Conservation (phyloP, 2,888 invertebrate species). For the Sympetrum striolatum region DNA sequence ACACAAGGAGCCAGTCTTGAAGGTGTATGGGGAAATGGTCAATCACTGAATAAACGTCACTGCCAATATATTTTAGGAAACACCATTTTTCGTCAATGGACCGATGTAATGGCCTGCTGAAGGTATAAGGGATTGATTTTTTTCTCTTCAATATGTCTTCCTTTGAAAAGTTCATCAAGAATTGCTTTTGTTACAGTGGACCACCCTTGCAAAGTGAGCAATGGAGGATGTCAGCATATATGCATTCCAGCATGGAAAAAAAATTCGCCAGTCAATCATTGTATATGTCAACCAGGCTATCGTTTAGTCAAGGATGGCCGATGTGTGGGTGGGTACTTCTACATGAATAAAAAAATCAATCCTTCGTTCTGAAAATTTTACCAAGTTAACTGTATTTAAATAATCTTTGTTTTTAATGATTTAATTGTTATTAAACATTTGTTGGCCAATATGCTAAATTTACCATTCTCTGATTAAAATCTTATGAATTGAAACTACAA, state of each 20-base stretch:
- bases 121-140: too few species aligned
- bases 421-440: background rate
- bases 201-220: constrained; percentile 72
- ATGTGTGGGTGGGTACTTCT: constrained; percentile 66
- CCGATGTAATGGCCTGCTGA: too few species aligned
- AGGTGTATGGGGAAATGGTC: too few species aligned
- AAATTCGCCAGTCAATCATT: constrained; percentile 65
- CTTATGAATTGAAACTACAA: too few species aligned
- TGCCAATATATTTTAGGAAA: too few species aligned
- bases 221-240: constrained; percentile 78
- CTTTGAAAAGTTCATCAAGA: too few species aligned
- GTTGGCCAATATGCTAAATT: too few species aligned
- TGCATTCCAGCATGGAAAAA: constrained; percentile 72
- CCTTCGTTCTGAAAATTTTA: background rate
- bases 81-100: too few species aligned
- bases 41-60: too few species aligned
- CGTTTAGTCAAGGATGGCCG: constrained; percentile 65
- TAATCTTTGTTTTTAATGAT: background rate
- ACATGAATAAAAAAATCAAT: background rate
- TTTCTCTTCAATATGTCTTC: too few species aligned
- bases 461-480: too few species aligned
- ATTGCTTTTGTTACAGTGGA: constrained; percentile 59
- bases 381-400: background rate
- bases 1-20: too few species aligned
- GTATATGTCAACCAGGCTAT: constrained; percentile 78